Evolutionary conservation across 2,797 vertebrate species (phyloP), one percentile per base, ranked within the genome.

Genomic region (Benthosema pterotum): DNA sequence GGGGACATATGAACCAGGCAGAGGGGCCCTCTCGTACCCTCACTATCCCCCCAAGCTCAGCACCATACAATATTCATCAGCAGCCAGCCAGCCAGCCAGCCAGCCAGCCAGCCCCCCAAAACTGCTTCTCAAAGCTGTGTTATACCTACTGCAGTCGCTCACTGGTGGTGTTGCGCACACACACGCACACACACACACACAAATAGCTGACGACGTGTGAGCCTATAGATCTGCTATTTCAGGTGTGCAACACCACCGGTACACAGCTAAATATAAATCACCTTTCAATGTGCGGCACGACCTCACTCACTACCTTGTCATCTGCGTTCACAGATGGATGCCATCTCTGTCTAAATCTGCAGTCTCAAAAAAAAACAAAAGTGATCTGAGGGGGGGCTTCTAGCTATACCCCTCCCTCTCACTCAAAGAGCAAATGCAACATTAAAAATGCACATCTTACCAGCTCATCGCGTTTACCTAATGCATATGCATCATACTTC

Each of bases 401-500:
- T 83, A 71, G 6, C 81, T 81, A 75, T n/a, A 3, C 22, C 74
- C 71, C 85, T 89, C 83, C 85, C 81, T 85, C 86, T 91, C 82
- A 75, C 86, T 89, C 87, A 75, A 76, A 86, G 78, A 91, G 89
- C 89, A 90, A 93, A 92, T 87, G 87, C 72, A 1, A 82, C 83
- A 92, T 93, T 89, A 92, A 93, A 91, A 89, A 92, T 91, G 87
- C 90, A 91, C 78, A 85, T 83, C 85, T 87, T 84, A 87, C 80
- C 80, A 79, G 84, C 84, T 91, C 86, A 82, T 89, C 83, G 78
- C 70, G 56, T 88, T 89, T 89, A 88, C 79, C 86, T 92, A 81
- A 91, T 93, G 89, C 91, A 92, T 92, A 91, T 91, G 90, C 86
- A 93, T 90, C 78, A 87, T 79, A 89, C 90, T 88, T 89, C 74